A percentile compares a stretch with the other conserved stretches of the same genome.
phyloP scores from a whole-genome alignment of 2,113 vertebrate species.

The Oryctolagus cuniculus region mOryCun1.1 NC_091434.1:129216501-129217000 shows the following conservation, averaged over 20 bases:
- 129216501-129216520: neutral
- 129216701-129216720: neutral
- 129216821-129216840: neutral
- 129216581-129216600: neutral
- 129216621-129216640: neutral
- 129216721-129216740: neutral
- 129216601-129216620: neutral
- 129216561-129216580: neutral
- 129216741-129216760: neutral
- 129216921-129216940: neutral
- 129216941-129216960: slow-evolving; percentile 49
- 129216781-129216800: slow-evolving; percentile 11
- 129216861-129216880: neutral
- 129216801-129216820: neutral
- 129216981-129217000: slow-evolving; percentile 38
- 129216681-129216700: neutral
- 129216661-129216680: neutral
- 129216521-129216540: neutral
- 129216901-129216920: slow-evolving; percentile 7
- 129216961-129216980: slow-evolving; percentile 52
- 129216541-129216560: neutral
- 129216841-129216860: neutral
- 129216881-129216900: neutral
- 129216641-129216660: neutral
- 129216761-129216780: neutral